Evolutionary conservation across 2,888 invertebrate species (phyloP), one percentile per base, ranked within the genome.

Genomic region (Tachina grossa): DNA sequence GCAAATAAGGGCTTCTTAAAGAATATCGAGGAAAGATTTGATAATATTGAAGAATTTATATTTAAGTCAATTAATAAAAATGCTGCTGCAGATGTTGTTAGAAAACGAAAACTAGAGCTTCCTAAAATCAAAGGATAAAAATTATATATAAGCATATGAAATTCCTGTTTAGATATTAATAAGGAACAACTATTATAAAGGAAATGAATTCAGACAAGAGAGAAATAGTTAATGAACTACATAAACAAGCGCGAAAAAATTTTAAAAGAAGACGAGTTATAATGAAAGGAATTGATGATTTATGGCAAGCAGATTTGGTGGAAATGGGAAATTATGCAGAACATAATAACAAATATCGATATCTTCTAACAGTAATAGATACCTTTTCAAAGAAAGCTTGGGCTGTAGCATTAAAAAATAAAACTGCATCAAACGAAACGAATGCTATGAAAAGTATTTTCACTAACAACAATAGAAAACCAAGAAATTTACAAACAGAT

Each of bases 381-480:
- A 45, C 53, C 61, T 47, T 47, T 4, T 31, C 4, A 2, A 31
- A 31, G 4, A 3, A 0, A 3, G 31, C 31, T 3, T 31, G 31
- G 31, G 31, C 47, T 51, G 83, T 83, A 31, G 65, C 86, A 0
- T 77, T 83, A n/a, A 87, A 86, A 53, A 16, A 80, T 83, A 61
- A 61, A 43, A 61, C 41, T 61, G 39, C 61, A 16, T 9, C 13
- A 16, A 16, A 16, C 2, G 43, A 39, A 4, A 11, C 41, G n/a
- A 61, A 61, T n/a, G 61, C 61, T 5, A 45, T 86, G 87, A 80
- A 80, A 86, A 69, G 77, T 80, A 16, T 80, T 80, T 81, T 79
- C 76, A 39, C 91, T 90, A n/a, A 89, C 90, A 80, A 89, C 41
- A n/a, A n/a, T n/a, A n/a, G 83, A 81, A 43, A 72, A 85, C 41